Base-by-base conservation (phyloP, 2,797 vertebrate genomes). In the Ambastaia sidthimunki region DNA sequence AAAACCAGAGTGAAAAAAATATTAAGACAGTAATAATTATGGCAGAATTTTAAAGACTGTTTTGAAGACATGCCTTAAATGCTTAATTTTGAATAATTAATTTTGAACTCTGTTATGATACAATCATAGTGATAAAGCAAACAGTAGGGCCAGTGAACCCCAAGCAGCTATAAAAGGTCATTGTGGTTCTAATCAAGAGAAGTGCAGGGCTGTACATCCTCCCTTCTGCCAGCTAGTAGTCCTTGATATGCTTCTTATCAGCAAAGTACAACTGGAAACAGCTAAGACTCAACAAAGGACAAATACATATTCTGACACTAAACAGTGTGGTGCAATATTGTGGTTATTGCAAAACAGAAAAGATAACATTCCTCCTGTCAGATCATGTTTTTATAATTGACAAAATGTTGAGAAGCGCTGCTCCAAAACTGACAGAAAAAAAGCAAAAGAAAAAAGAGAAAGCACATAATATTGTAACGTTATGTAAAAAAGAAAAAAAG, bases 241-340 rank as follows among this genome's bases (percentile, higher is more conserved):
- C 7, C 62, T 34, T 73, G 70, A 73, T 59, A 67, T 48, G 71
- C 62, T 3, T 73, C 70, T 80, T 74, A 80, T 80, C 78, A 80
- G 37, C 37, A 57, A 16, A 73, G 12, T 21, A 28, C 77, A 60
- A 28, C 0, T 25, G 28, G 28, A 16, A 63, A 63, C 6, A 25
- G 76, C 73, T 50, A 82, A 80, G 70, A 75, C 50, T 57, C 19
- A 23, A 70, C 68, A 59, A 55, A 54, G 25, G 25, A 34, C 13
- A 44, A 60, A 66, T 19, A 65, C 9, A 48, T 28, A 70, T 70
- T 23, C 7, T 70, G 4, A 16, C 34, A 62, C 18, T 70, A 50
- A 25, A 73, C 31, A 23, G 44, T n/a, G 12, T 16, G 23, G 19
- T 66, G 71, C n/a, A 37, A 65, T 71, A 62, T 89, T 93, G 94